Evolutionary conservation across 2,888 invertebrate genomes (phyloP).

Genomic region (Orthosia gracilis): DNA sequence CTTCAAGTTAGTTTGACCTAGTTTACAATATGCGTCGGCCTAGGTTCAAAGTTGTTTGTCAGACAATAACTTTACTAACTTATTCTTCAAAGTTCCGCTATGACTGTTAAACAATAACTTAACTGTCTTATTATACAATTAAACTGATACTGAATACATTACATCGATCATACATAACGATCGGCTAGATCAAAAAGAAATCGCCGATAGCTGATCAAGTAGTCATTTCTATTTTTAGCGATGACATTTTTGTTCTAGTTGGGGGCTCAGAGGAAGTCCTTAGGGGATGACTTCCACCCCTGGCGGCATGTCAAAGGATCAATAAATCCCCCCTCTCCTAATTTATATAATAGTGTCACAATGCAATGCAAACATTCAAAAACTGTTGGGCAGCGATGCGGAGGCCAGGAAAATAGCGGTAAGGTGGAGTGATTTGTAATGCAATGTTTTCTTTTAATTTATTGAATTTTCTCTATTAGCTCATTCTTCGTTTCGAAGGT

Average conservation of each 20-base stretch:
- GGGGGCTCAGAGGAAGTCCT: constrained; percentile 49
- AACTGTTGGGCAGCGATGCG: constrained; percentile 75
- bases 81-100: constrained; percentile 24
- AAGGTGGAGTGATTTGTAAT: background rate
- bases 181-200: constrained; percentile 36
- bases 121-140: constrained; percentile 20
- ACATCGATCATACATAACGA: constrained; percentile 29
- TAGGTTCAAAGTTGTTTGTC: constrained; percentile 17
- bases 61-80: constrained; percentile 12
- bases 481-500: too few species aligned
- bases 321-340: constrained; percentile 77
- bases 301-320: constrained; percentile 73
- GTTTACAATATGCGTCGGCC: constrained; percentile 1
- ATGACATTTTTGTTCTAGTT: constrained; percentile 38
- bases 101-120: constrained; percentile 31
- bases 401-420: constrained; percentile 63
- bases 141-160: constrained; percentile 31
- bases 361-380: constrained; percentile 82
- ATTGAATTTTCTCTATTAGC: background rate
- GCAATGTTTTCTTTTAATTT: background rate
- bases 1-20: constrained; percentile 13
- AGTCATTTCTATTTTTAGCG: constrained; percentile 55
- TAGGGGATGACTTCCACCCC: constrained; percentile 55
- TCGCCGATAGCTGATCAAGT: constrained; percentile 14
- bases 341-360: constrained; percentile 80